Conservation (phyloP, 2,113 vertebrate species). For the Brachyhypopomus gauderio region DNA sequence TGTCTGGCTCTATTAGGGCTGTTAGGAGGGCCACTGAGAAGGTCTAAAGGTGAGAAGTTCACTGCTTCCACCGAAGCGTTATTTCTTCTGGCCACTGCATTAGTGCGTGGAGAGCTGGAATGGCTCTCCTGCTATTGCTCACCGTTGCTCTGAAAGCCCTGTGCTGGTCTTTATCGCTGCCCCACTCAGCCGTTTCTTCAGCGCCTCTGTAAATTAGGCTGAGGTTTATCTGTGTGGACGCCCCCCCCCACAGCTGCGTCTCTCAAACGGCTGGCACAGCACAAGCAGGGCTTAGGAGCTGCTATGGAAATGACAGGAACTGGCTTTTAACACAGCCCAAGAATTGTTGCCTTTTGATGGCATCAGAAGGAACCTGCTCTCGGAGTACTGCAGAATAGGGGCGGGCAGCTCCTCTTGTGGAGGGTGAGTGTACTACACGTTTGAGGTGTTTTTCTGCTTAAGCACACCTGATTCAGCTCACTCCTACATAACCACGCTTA, state of each 20-base stretch:
- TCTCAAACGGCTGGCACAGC: not conserved
- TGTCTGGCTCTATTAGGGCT: not conserved
- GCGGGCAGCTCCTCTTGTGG: too few species aligned
- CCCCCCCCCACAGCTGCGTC: not conserved
- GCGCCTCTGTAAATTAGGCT: conserved; percentile 6
- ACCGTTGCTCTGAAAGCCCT: conserved; percentile 3
- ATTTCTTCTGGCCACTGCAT: not conserved
- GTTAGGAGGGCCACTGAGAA: not conserved
- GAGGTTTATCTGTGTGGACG: not conserved
- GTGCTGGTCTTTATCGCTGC: not conserved
- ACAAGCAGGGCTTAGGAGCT: not conserved
- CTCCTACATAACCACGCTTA: too few species aligned
- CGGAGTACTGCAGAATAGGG: not conserved
- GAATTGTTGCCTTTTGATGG: not conserved
- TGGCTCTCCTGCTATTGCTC: conserved; percentile 3
- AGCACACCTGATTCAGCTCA: too few species aligned
- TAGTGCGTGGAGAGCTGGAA: not conserved
- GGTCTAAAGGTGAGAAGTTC: conserved; percentile 20
- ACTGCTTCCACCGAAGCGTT: not conserved
- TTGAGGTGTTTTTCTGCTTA: too few species aligned
- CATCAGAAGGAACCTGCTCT: conserved; percentile 3
- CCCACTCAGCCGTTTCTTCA: not conserved
- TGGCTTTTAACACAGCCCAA: not conserved
- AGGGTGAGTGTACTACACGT: too few species aligned
- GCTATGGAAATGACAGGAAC: conserved; percentile 4